Base-by-base conservation (phyloP, 2,797 vertebrate genomes). In the Bucorvus abyssinicus region DNA sequence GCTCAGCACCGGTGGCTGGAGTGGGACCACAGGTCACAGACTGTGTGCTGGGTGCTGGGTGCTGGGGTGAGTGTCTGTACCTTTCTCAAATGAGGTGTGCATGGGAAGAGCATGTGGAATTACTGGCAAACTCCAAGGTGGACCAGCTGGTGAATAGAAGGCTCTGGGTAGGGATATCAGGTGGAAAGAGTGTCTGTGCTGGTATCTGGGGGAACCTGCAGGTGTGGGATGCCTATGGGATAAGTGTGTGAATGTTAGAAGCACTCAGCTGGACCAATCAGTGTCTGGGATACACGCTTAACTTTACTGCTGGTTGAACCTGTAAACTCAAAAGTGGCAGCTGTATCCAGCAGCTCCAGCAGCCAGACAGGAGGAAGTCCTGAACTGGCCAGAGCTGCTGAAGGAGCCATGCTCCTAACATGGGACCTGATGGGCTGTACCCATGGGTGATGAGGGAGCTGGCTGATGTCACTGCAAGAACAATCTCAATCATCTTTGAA, bases 161-260 rank as follows among this genome's bases (percentile, higher is more conserved):
- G 18, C 12, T 76, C 7, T 56, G 34, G 7, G 27, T 47, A 47
- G 21, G 24, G 9, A 5, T 47, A n/a, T 42, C 34, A 47, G 9
- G 8, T 0, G 2, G 30, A 9, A 2, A 5, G 22, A 42, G 32
- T 10, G 7, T 42, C 56, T 14, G 14, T 63, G 26, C 14, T 61
- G 30, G 10, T 61, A 30, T 40, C 12, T 14, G 2, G 1, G 2
- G 50, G 7, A 27, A 49, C 8, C 17, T 4, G 4, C 1, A 3
- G 47, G 24, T 16, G 14, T 47, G n/a, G 4, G 16, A n/a, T n/a
- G n/a, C n/a, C n/a, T n/a, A n/a, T n/a, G n/a, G n/a, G n/a, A n/a
- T n/a, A n/a, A n/a, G n/a, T 29, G 19, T 26, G 30, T 32, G 26
- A 42, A 42, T 12, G 27, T 11, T 71, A n/a, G n/a, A 0, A 87